Evolutionary conservation across 2,113 vertebrate genomes (phyloP).

Genomic region (Psittacula cyanocephala): DNA sequence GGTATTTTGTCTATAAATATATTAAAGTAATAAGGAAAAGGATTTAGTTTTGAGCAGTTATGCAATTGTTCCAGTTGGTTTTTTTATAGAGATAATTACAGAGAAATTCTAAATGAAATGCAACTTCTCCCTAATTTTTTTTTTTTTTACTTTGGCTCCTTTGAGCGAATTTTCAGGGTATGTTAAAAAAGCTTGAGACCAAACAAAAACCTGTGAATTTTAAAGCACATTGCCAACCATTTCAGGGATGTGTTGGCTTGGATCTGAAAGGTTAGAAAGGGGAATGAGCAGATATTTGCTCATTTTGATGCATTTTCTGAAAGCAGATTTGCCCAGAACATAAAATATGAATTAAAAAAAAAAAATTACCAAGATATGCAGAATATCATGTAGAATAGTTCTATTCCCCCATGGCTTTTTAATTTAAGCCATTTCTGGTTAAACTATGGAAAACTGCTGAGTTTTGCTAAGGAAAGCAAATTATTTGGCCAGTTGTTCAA

Average conservation of each 20-base stretch:
- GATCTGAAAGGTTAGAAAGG: neutral
- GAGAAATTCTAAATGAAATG: neutral
- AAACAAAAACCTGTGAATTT: neutral
- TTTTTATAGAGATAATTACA: neutral
- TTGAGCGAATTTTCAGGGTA: neutral
- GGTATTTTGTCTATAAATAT: neutral
- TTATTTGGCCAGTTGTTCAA: neutral
- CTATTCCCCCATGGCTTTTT: neutral
- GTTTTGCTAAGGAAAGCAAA: neutral
- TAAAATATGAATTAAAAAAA: neutral
- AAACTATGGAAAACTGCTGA: neutral
- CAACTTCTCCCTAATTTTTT: neutral
- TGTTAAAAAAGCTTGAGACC: neutral
- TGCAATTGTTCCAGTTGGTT: neutral
- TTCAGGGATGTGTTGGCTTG: neutral
- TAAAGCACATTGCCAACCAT: neutral
- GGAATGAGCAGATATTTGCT: neutral
- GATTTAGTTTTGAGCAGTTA: neutral
- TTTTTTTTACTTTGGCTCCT: neutral
- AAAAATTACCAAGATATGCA: neutral
- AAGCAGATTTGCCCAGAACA: neutral
- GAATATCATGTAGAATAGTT: neutral
- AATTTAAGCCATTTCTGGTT: neutral
- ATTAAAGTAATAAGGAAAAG: neutral
- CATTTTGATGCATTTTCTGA: neutral